Base-by-base conservation (phyloP, 2,797 vertebrate species). In the Ceyx erithaca region DNA sequence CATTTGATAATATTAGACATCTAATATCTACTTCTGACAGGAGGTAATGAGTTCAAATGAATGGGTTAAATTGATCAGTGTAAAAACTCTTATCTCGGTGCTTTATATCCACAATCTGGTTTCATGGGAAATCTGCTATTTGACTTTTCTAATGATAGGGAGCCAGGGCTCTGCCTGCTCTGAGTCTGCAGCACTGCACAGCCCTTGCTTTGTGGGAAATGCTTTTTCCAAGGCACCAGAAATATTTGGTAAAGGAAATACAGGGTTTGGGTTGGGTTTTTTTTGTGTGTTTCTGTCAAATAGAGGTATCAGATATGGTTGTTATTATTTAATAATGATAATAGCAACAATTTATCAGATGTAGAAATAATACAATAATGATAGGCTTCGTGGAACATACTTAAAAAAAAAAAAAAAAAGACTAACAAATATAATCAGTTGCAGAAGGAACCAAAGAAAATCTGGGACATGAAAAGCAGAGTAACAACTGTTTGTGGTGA, bases 401-500 rank as follows among this genome's bases (percentile, higher is more conserved):
- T 40, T 40, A 40, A 40, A 41, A n/a, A 59, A 41, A 7, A 20
- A 94, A 30, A 85, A 91, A 91, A 91, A 94, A 93, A 90, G 73
- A 52, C 85, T 93, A 96, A 94, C 89, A 95, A 93, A 95, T 90
- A 82, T 96, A 96, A 96, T 95, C 87, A 91, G 62, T 95, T 95
- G 81, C 94, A 96, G 95, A 83, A 92, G 91, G 94, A 92, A 66
- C 62, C 45, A 35, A 87, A 83, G 90, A 78, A 94, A 95, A 93
- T 94, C 92, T 92, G 91, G 76, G 81, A 95, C 93, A 80, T 91
- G 87, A 95, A 95, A 95, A 95, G 87, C 76, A 91, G 79, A 87
- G 85, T 91, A 95, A 96, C 92, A 94, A 96, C 94, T 85, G 89
- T 93, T 96, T 96, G 95, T 83, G 94, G 95, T 96, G 79, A 95